phyloP scores from a whole-genome alignment of 2,113 vertebrate genomes.

The Hirundichthys speculiger region DNA sequence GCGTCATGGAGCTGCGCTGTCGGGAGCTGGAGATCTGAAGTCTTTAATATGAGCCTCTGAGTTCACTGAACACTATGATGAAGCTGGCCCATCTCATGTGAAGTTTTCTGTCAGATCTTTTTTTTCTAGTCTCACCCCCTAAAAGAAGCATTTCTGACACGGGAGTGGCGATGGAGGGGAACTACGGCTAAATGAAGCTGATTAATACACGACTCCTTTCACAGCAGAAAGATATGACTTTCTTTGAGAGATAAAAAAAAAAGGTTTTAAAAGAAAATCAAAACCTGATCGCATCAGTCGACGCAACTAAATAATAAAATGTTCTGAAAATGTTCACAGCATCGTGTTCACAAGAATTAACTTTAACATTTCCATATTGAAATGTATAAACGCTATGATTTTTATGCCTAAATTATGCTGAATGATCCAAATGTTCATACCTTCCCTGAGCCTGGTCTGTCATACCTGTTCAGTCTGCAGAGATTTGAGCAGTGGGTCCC shows the following conservation, averaged over 20 bases:
- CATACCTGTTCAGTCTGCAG: too few species aligned
- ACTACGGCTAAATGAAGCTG: slow-evolving; percentile 3
- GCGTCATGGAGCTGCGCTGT: not conserved
- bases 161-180: not conserved
- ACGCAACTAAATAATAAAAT: too few species aligned
- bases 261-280: not conserved
- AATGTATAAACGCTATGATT: too few species aligned
- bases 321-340: too few species aligned
- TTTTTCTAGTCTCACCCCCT: slow-evolving; percentile 2
- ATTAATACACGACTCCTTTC: slow-evolving; percentile 18
- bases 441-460: too few species aligned
- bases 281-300: not conserved
- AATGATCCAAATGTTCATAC: too few species aligned
- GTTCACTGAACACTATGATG: not conserved
- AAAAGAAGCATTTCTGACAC: not conserved
- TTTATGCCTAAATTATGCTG: too few species aligned
- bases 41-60: slow-evolving; percentile 18
- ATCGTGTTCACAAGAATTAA: too few species aligned
- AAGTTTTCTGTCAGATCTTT: slow-evolving; percentile 18
- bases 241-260: too few species aligned
- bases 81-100: slow-evolving; percentile 5
- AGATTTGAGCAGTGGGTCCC: too few species aligned
- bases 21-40: not conserved
- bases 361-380: too few species aligned
- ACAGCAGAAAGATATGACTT: not conserved